These are phyloP conservation scores for Crocuta crocuta DNA, from an alignment of 2,113 vertebrate species.

Conservation along the genomic window DNA sequence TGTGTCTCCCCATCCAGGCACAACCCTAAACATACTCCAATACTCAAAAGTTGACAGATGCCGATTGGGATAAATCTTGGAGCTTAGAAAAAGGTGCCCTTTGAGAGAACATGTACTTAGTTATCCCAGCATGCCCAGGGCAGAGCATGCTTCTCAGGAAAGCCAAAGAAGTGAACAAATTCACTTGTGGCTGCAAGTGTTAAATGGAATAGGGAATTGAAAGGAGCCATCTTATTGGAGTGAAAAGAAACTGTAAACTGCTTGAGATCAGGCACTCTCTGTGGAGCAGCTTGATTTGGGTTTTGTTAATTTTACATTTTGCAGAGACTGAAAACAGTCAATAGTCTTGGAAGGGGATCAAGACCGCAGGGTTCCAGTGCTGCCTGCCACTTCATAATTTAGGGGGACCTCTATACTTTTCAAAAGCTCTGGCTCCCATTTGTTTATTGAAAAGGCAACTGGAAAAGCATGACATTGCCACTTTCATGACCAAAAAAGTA, in stretches of 20 bases:
- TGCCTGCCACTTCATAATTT: not conserved
- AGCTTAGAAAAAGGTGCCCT: constrained; percentile 43
- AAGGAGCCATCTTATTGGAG: not conserved
- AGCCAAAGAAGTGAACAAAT: not conserved
- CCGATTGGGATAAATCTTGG: constrained; percentile 29
- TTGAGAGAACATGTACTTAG: constrained; percentile 33
- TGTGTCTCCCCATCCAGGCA: not conserved
- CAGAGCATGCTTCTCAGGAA: not conserved
- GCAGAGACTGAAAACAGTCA: constrained; percentile 11
- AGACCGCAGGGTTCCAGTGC: not conserved
- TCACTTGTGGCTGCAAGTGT: not conserved
- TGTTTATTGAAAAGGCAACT: not conserved
- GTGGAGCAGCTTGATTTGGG: not conserved
- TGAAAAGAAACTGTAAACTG: constrained; percentile 9
- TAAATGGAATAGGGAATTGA: constrained; percentile 53
- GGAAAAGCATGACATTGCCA: not conserved
- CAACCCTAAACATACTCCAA: not conserved
- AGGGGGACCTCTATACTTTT: not conserved
- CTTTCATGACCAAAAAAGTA: not conserved
- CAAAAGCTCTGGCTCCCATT: not conserved
- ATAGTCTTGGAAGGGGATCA: not conserved
- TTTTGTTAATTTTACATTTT: constrained; percentile 36
- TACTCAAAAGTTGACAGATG: not conserved
- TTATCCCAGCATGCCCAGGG: not conserved
- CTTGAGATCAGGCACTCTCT: not conserved